Percentiles rank a stretch among this genome's conserved stretches.
These are phyloP conservation scores for Platysternon megacephalum DNA, from an alignment of 2,113 vertebrate genomes.

Conservation along the genomic window DNA sequence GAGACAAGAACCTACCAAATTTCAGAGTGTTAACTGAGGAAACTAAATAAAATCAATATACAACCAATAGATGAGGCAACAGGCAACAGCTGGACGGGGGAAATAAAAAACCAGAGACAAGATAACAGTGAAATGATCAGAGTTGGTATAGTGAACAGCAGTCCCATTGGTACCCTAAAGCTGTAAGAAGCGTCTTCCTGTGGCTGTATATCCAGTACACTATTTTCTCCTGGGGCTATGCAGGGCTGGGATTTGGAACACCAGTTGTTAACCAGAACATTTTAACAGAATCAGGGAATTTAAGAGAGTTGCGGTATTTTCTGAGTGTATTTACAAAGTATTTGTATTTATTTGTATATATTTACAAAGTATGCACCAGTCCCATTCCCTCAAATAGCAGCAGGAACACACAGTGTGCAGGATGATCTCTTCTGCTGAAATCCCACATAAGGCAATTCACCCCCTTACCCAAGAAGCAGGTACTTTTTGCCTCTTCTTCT, in stretches of 20 bases:
- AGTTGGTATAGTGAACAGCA: background rate
- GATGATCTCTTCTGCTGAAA: too few species aligned
- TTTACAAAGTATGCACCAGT: background rate
- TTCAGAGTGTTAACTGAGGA: background rate
- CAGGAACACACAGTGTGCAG: background rate
- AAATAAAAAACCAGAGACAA: background rate
- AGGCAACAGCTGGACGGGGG: accelerated
- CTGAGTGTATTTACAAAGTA: background rate
- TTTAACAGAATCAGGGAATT: background rate
- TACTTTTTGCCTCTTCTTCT: background rate
- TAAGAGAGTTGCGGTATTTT: background rate
- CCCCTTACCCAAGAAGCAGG: background rate
- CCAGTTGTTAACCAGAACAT: background rate
- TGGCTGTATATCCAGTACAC: accelerated
- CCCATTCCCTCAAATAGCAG: background rate
- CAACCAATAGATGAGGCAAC: background rate
- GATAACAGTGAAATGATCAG: accelerated
- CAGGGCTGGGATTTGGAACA: accelerated
- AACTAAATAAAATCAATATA: background rate
- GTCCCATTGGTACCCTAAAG: accelerated
- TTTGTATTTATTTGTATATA: background rate
- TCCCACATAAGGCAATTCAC: background rate
- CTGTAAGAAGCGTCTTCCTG: accelerated
- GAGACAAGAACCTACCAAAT: background rate
- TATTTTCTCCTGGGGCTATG: background rate